Evolutionary conservation across 2,888 invertebrate species (phyloP).

Genomic region (Acanthococcus lagerstroemiae): DNA sequence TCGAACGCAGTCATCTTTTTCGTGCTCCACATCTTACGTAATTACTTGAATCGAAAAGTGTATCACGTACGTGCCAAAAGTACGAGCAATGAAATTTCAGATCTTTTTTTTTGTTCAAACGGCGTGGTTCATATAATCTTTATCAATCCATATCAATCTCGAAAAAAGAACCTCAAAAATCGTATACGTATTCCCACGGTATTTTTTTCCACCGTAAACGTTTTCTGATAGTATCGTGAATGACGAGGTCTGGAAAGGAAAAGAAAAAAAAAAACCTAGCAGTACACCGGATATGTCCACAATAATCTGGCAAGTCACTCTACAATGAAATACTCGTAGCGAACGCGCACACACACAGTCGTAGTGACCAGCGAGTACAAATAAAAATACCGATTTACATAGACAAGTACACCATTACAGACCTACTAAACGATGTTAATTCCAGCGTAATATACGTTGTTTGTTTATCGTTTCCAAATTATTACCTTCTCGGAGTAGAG

Average conservation of each 20-base stretch:
- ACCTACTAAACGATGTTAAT: conserved; percentile 22
- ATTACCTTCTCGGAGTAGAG: too few species aligned
- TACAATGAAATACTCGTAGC: conserved; percentile 13
- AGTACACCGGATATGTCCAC: conserved; percentile 20
- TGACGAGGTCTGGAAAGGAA: conserved; percentile 1
- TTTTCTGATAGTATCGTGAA: conserved; percentile 24
- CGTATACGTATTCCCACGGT: conserved; percentile 7
- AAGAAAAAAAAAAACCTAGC: neutral
- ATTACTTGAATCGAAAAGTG: too few species aligned
- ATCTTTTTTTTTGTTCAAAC: too few species aligned
- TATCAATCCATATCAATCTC: neutral
- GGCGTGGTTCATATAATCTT: too few species aligned
- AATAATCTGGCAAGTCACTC: conserved; percentile 23
- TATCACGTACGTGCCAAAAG: too few species aligned
- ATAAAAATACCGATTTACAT: conserved; percentile 23
- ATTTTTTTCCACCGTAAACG: conserved; percentile 13
- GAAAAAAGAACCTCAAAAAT: neutral
- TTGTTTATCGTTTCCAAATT: too few species aligned
- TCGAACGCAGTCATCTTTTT: too few species aligned
- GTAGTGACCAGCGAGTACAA: neutral
- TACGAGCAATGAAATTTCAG: too few species aligned
- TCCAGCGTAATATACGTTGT: neutral
- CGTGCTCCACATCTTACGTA: too few species aligned
- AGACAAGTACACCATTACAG: conserved; percentile 22
- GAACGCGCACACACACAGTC: neutral